A percentile compares a stretch with the other conserved stretches of the same genome.
phyloP scores from a whole-genome alignment of 2,113 vertebrate species.

The Rhea americana region DNA sequence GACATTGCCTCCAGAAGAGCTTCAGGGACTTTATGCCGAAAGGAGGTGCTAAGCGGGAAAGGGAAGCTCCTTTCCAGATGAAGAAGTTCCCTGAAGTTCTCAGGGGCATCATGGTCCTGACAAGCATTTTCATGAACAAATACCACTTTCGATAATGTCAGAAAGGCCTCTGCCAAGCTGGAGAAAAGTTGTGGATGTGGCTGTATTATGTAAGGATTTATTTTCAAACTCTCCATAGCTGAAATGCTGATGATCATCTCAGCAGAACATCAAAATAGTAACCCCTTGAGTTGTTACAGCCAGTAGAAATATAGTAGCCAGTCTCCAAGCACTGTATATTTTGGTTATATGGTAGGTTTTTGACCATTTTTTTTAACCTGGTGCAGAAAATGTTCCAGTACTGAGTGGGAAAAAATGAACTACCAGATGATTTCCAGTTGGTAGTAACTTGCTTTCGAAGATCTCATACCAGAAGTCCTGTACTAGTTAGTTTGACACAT shows the following conservation, averaged over 20 bases:
- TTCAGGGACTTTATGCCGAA: background rate
- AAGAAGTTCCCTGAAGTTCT: background rate
- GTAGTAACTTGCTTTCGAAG: background rate
- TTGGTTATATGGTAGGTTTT: background rate
- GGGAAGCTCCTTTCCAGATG: background rate
- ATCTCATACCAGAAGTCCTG: background rate
- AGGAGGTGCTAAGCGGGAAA: background rate
- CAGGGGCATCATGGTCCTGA: background rate
- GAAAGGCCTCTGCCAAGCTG: background rate
- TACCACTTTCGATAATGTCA: background rate
- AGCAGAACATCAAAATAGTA: background rate
- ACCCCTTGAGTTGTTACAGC: background rate
- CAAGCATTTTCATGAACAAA: background rate
- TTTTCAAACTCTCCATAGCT: background rate
- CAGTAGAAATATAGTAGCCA: background rate
- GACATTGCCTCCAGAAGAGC: background rate
- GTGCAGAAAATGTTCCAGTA: background rate
- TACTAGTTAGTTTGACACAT: background rate
- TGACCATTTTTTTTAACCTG: background rate
- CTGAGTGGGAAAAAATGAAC: background rate
- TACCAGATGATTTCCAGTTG: background rate
- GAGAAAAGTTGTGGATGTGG: background rate
- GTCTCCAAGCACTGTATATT: background rate
- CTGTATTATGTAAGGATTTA: background rate
- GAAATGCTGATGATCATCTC: background rate